Conservation (phyloP, 2,888 invertebrate species). For the Eurois occulta region DNA sequence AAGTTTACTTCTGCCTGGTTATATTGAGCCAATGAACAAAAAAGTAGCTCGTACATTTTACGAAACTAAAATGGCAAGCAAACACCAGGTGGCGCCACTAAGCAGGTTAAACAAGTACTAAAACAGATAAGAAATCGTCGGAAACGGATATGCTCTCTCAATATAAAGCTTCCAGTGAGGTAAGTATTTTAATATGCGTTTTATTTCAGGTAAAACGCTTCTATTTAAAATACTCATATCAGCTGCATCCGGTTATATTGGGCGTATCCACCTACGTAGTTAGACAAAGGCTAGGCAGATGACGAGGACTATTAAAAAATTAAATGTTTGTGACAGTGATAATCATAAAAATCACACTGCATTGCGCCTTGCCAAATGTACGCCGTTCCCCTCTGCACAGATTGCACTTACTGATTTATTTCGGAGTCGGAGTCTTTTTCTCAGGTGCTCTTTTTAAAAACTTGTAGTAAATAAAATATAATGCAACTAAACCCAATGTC, state of each 20-base stretch:
- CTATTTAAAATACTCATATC: background rate
- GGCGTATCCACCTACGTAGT: background rate
- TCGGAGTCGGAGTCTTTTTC: conserved; percentile 59
- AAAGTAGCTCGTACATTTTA: too few relatives aligned
- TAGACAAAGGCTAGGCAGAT: background rate
- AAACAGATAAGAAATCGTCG: too few relatives aligned
- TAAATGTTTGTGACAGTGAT: background rate
- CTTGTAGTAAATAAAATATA: conserved; percentile 81
- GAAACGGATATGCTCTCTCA: too few relatives aligned
- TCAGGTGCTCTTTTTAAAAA: conserved; percentile 74
- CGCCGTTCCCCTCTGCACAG: background rate
- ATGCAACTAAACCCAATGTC: conserved; percentile 79
- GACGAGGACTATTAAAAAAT: background rate
- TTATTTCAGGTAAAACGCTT: too few relatives aligned
- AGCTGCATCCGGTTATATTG: background rate
- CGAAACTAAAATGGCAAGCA: too few relatives aligned
- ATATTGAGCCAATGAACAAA: too few relatives aligned
- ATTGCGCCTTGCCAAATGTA: background rate
- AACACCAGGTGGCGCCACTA: too few relatives aligned
- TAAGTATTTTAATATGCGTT: too few relatives aligned
- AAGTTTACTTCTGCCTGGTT: too few relatives aligned
- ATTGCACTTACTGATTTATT: conserved; percentile 17
- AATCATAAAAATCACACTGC: background rate
- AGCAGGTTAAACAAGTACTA: too few relatives aligned
- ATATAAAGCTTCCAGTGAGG: too few relatives aligned